Evolutionary conservation across 2,888 invertebrate genomes (phyloP).

Genomic region (Ellobium chinense): DNA sequence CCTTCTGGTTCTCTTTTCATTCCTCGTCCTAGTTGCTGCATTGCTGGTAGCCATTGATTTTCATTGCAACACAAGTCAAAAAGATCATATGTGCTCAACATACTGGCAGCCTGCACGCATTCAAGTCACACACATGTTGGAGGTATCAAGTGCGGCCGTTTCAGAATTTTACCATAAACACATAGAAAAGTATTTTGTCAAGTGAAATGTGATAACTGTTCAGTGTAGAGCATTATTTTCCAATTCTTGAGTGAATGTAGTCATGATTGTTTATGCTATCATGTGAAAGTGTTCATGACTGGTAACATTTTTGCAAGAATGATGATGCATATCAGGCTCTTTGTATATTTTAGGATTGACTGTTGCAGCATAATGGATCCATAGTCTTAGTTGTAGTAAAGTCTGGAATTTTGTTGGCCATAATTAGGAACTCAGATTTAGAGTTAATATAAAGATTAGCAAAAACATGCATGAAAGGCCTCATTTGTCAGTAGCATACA

Average conservation of each 20-base stretch:
- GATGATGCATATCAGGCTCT: no score
- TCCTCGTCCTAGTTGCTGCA: slow-evolving; percentile 39
- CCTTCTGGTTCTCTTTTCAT: slow-evolving; percentile 43
- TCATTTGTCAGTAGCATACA: no score
- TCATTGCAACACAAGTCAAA: slow-evolving; percentile 41
- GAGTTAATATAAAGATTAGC: no score
- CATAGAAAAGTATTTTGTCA: slow-evolving; percentile 27
- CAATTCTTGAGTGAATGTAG: background rate
- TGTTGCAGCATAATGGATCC: no score
- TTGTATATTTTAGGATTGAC: no score
- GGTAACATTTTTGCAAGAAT: background rate
- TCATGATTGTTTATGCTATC: background rate
- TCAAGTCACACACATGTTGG: background rate
- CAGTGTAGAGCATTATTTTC: no score
- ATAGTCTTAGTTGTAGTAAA: no score
- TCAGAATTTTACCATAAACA: slow-evolving; percentile 27
- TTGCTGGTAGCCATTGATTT: slow-evolving; percentile 43
- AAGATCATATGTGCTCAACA: slow-evolving; percentile 38
- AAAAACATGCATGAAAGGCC: no score
- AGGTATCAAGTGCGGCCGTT: background rate
- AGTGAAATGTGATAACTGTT: background rate
- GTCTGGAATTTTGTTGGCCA: no score
- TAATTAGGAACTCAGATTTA: no score
- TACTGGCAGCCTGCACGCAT: slow-evolving; percentile 38
- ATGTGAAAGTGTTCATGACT: no score